Percentiles rank a stretch among this genome's conserved stretches.
Conservation (phyloP, 64 coral and sea anemone species). For the Stichodactyla helianthus region DNA sequence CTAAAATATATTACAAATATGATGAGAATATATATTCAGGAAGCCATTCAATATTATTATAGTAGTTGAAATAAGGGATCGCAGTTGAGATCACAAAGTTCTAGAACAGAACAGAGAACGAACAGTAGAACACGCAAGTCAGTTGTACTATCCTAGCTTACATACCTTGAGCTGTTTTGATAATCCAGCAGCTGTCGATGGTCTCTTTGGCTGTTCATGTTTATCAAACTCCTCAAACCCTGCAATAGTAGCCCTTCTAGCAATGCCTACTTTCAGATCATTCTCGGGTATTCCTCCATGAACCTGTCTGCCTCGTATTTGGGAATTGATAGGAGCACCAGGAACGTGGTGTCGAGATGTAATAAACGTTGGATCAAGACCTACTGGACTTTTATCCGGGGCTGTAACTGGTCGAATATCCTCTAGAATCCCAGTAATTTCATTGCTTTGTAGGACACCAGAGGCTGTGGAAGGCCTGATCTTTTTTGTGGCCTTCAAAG, state of each 20-base stretch:
- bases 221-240: slow-evolving; percentile 85
- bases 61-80: neutral
- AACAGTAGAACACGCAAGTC: neutral
- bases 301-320: slow-evolving; percentile 87
- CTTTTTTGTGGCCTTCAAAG: slow-evolving; percentile 62
- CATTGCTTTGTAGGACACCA: slow-evolving; percentile 81
- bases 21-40: neutral
- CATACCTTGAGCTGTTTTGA: slow-evolving; percentile 74
- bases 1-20: neutral
- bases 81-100: neutral
- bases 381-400: slow-evolving; percentile 70
- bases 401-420: slow-evolving; percentile 80
- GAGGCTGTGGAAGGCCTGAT: slow-evolving; percentile 85
- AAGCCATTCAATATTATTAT: neutral
- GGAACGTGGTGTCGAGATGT: slow-evolving; percentile 98
- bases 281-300: slow-evolving; percentile 91
- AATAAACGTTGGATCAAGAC: slow-evolving; percentile 93
- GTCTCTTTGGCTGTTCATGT: slow-evolving; percentile 79
- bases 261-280: slow-evolving; percentile 68
- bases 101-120: neutral
- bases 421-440: slow-evolving; percentile 73
- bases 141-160: neutral
- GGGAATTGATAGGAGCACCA: slow-evolving; percentile 65
- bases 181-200: slow-evolving; percentile 65
- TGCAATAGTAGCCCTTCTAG: slow-evolving; percentile 85